These are phyloP conservation scores for Erpobdella octoculata DNA, from an alignment of 2,888 invertebrate genomes.

Conservation along the genomic window DNA sequence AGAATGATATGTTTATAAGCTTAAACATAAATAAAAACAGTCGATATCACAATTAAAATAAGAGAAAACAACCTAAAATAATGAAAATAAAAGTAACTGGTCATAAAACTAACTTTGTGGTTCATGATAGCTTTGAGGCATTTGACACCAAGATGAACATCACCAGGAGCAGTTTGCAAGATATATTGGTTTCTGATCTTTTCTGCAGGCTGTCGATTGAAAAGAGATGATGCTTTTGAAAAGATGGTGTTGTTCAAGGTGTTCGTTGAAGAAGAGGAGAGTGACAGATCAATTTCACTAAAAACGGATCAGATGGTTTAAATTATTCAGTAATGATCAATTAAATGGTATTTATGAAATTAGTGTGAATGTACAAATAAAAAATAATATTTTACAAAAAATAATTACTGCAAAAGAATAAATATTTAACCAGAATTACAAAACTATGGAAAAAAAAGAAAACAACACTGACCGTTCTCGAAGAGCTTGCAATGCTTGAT, in stretches of 20 bases:
- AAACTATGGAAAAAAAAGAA: neutral
- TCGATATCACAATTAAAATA: neutral
- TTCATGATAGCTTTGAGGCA: conserved; percentile 28
- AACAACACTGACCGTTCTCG: neutral
- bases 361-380: too few relatives aligned
- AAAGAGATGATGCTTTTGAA: neutral
- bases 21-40: too few relatives aligned
- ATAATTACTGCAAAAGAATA: too few relatives aligned
- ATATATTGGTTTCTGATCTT: neutral
- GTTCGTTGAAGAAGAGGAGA: too few relatives aligned
- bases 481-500: neutral
- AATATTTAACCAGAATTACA: too few relatives aligned
- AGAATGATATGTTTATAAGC: too few relatives aligned
- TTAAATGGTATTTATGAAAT: too few relatives aligned
- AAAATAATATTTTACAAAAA: too few relatives aligned
- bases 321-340: too few relatives aligned
- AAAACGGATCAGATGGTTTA: too few relatives aligned
- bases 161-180: neutral
- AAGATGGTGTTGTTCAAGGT: too few relatives aligned
- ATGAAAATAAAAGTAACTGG: neutral
- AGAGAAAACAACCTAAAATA: neutral
- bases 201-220: neutral
- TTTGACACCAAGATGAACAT: conserved; percentile 14
- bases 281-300: too few relatives aligned
- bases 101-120: conserved; percentile 13